Conservation (phyloP, 2,113 vertebrate species). For the Colaptes auratus region DNA sequence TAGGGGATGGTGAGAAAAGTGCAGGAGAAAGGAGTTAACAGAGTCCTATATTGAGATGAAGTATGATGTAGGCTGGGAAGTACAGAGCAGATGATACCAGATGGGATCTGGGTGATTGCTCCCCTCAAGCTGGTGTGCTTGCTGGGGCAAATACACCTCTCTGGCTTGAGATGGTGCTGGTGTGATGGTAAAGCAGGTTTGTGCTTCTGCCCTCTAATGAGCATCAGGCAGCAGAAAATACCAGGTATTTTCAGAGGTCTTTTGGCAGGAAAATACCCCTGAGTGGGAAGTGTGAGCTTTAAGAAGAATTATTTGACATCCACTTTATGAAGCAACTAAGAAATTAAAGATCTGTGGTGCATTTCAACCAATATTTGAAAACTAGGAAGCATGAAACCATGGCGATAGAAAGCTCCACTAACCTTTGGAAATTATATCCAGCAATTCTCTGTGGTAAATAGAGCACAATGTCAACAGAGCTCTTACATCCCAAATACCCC, state of each 20-base stretch:
- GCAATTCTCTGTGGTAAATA: slow-evolving; percentile 31
- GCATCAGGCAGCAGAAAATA: not conserved
- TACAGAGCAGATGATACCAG: not conserved
- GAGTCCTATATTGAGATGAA: not conserved
- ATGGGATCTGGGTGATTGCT: not conserved
- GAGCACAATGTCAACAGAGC: slow-evolving; percentile 2
- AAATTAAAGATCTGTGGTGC: slow-evolving; percentile 44
- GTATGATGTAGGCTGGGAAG: not conserved
- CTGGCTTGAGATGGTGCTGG: not conserved
- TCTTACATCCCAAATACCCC: not conserved
- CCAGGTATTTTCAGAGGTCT: slow-evolving; percentile 4
- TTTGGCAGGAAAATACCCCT: not conserved
- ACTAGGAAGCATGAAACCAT: slow-evolving; percentile 18
- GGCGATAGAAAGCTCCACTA: not conserved
- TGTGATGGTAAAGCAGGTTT: not conserved
- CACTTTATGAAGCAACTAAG: not conserved
- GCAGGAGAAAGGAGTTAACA: not conserved
- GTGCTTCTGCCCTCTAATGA: slow-evolving; percentile 1
- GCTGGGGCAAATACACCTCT: not conserved
- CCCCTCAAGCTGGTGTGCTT: not conserved
- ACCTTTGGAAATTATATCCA: slow-evolving; percentile 38
- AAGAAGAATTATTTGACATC: not conserved
- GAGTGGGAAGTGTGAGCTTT: not conserved
- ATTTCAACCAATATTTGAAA: slow-evolving; percentile 48
- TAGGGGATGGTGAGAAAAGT: not conserved